Evolutionary conservation across 2,797 vertebrate species (phyloP).

Genomic region (Falco rusticolus): DNA sequence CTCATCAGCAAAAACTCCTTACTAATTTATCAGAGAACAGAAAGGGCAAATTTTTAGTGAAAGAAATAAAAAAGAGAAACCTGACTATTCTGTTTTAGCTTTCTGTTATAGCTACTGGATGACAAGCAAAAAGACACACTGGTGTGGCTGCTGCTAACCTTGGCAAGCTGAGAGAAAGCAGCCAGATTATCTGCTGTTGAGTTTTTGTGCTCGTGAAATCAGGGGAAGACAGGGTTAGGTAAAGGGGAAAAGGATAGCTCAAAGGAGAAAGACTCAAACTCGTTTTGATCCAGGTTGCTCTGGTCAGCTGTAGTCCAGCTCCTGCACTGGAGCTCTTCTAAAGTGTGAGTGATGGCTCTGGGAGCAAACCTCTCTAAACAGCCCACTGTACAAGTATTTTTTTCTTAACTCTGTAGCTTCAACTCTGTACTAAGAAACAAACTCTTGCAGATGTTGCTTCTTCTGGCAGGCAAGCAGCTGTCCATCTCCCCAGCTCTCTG

Average conservation of each 20-base stretch:
- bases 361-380: neutral
- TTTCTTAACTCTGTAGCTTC: neutral
- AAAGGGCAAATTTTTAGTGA: neutral
- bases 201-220: neutral
- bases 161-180: neutral
- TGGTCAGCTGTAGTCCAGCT: neutral
- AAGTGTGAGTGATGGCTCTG: neutral
- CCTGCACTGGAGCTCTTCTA: neutral
- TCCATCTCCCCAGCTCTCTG: neutral
- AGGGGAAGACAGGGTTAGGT: neutral
- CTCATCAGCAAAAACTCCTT: constrained; percentile 61
- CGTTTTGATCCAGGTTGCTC: neutral
- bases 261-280: neutral
- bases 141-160: neutral
- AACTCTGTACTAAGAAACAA: neutral
- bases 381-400: neutral
- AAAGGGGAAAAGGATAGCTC: neutral
- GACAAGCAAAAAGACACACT: neutral
- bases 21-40: constrained; percentile 60
- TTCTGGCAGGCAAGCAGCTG: neutral
- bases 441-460: neutral
- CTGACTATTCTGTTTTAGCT: neutral
- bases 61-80: neutral
- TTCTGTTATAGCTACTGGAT: neutral
- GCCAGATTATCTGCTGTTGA: neutral